Conservation (phyloP, 2,797 vertebrate species). For the Pantherophis alleghaniensis region DNA sequence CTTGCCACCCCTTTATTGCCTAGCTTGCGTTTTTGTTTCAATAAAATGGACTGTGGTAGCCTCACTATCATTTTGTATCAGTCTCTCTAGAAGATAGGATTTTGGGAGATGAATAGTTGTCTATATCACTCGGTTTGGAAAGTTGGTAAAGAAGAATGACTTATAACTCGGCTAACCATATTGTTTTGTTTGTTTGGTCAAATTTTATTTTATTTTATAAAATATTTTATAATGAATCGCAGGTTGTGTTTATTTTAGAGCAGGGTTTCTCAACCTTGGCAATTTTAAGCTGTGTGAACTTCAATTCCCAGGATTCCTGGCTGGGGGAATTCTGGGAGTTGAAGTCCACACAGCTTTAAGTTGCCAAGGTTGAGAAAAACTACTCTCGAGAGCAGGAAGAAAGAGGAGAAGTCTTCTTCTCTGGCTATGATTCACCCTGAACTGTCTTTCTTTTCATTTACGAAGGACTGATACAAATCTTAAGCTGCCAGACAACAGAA, state of each 20-base stretch:
- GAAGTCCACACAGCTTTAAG: neutral
- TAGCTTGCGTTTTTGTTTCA: slow-evolving; percentile 69
- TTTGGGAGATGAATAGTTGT: slow-evolving; percentile 19
- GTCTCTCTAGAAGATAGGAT: slow-evolving; percentile 42
- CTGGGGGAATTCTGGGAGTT: neutral
- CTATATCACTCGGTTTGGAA: slow-evolving; percentile 6
- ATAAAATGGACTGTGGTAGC: slow-evolving; percentile 42
- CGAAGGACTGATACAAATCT: slow-evolving; percentile 9
- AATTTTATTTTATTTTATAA: neutral
- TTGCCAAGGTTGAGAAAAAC: neutral
- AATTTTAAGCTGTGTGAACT: neutral
- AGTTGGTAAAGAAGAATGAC: slow-evolving; percentile 68
- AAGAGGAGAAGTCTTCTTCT: slow-evolving; percentile 12
- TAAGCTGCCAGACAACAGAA: slow-evolving; percentile 1
- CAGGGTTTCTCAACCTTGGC: neutral
- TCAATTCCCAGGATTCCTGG: neutral
- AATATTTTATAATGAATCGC: slow-evolving; percentile 41
- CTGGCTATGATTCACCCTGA: slow-evolving; percentile 8
- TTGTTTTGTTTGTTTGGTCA: slow-evolving; percentile 65
- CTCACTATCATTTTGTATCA: slow-evolving; percentile 21
- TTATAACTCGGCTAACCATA: slow-evolving; percentile 74
- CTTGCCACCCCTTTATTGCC: neutral
- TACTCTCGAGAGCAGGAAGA: neutral
- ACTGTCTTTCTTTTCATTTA: neutral
- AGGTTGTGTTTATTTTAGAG: slow-evolving; percentile 33